These are phyloP conservation scores for Emys orbicularis DNA, from an alignment of 2,797 vertebrate genomes.

Conservation along the genomic window DNA sequence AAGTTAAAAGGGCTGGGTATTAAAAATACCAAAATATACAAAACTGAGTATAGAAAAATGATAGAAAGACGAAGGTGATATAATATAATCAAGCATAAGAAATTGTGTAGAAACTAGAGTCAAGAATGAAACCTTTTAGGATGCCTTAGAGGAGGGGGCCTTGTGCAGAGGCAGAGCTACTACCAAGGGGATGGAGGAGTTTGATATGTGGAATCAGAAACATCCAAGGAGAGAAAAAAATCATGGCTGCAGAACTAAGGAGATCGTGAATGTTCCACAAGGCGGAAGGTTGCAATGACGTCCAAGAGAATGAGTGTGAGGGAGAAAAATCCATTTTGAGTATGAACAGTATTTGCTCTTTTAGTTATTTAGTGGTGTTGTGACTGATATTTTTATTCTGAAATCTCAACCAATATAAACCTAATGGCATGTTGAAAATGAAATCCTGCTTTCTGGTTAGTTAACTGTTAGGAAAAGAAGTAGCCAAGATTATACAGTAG, in stretches of 20 bases:
- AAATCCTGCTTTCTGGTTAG: not conserved
- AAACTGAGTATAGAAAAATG: not conserved
- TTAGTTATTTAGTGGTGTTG: fast-evolving
- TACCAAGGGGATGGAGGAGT: not conserved
- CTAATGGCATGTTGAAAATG: not conserved
- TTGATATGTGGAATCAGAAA: not conserved
- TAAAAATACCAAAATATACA: not conserved
- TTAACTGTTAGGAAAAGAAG: fast-evolving
- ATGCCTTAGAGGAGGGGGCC: not conserved
- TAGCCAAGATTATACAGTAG: not conserved
- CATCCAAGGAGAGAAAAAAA: fast-evolving
- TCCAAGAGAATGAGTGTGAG: fast-evolving
- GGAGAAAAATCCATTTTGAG: not conserved
- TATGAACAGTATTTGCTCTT: not conserved
- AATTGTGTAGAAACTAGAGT: too few relatives aligned
- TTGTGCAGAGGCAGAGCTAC: not conserved
- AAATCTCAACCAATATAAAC: not conserved
- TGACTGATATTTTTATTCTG: fast-evolving
- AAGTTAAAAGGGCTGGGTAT: not conserved
- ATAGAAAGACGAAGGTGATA: not conserved
- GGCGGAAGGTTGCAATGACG: fast-evolving
- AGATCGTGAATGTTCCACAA: not conserved
- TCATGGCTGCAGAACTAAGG: not conserved
- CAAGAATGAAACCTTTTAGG: too few relatives aligned
- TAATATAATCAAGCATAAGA: not conserved